Percentiles rank a stretch among this genome's conserved stretches.
phyloP scores from a whole-genome alignment of 2,113 vertebrate genomes.

The Paradisaea rubra region DNA sequence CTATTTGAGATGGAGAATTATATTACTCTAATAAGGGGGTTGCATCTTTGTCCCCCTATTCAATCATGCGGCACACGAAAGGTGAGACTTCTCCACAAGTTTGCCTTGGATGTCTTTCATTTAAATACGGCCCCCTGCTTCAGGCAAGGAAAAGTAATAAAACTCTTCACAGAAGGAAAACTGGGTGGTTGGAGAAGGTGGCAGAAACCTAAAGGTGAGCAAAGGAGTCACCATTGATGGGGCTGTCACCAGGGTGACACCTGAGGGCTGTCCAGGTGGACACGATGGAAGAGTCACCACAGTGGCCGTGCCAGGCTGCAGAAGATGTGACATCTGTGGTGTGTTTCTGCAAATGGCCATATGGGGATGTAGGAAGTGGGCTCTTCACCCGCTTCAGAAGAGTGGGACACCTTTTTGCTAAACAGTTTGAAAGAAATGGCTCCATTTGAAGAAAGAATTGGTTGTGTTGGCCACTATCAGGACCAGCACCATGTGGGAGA shows the following conservation, averaged over 20 bases:
- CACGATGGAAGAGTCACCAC: background rate
- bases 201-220: background rate
- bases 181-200: background rate
- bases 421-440: background rate
- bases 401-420: background rate
- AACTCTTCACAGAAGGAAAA: background rate
- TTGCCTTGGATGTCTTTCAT: background rate
- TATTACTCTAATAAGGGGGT: slow-evolving; percentile 75
- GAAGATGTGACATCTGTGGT: background rate
- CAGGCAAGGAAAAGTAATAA: background rate
- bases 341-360: background rate
- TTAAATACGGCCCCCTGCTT: background rate
- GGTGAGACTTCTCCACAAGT: slow-evolving; percentile 4
- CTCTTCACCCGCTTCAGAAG: background rate
- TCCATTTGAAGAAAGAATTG: background rate
- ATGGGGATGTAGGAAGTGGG: background rate
- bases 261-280: background rate
- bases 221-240: background rate
- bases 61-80: slow-evolving; percentile 48
- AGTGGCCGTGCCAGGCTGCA: background rate
- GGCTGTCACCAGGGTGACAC: background rate
- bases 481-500: background rate
- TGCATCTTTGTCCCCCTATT: slow-evolving; percentile 68
- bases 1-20: slow-evolving; percentile 71
- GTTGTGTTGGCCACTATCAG: background rate